phyloP scores from a whole-genome alignment of 2,888 invertebrate species.

The Teleogryllus oceanicus region DNA sequence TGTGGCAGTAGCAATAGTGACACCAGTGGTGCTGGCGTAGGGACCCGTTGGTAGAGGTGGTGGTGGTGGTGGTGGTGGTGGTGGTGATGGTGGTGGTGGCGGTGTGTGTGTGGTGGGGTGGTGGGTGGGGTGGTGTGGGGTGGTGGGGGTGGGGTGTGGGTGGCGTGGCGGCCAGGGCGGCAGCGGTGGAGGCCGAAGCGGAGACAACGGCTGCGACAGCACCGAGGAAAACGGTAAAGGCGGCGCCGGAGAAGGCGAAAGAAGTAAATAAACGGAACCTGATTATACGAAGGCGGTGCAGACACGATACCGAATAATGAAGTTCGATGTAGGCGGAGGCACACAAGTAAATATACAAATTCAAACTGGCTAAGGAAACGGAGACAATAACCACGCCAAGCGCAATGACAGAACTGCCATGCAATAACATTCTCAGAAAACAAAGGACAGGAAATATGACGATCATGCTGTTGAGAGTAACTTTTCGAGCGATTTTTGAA shows the following conservation, averaged over 20 bases:
- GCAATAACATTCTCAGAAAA: no score
- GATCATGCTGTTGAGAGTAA: no score
- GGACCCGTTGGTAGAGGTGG: background rate
- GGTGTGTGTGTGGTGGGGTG: background rate
- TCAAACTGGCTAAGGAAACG: no score
- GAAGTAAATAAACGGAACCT: constrained; percentile 26
- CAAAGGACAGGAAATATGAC: no score
- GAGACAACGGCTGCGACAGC: background rate
- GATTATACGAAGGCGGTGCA: background rate
- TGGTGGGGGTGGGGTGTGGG: background rate
- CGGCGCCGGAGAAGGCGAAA: constrained; percentile 19
- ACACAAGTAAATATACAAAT: no score
- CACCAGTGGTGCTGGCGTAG: background rate
- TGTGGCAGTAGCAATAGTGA: background rate
- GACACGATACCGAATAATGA: background rate
- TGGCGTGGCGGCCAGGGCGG: no score
- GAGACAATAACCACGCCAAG: no score
- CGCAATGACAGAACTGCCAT: no score
- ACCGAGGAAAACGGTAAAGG: background rate
- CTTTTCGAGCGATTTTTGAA: no score
- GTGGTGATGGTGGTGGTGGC: background rate
- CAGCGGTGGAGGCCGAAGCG: background rate
- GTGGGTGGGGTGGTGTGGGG: background rate
- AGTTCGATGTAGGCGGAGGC: no score
- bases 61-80: no score